Base-by-base conservation (phyloP, 2,888 invertebrate genomes). In the Lasioglossum pauxillum region DNA sequence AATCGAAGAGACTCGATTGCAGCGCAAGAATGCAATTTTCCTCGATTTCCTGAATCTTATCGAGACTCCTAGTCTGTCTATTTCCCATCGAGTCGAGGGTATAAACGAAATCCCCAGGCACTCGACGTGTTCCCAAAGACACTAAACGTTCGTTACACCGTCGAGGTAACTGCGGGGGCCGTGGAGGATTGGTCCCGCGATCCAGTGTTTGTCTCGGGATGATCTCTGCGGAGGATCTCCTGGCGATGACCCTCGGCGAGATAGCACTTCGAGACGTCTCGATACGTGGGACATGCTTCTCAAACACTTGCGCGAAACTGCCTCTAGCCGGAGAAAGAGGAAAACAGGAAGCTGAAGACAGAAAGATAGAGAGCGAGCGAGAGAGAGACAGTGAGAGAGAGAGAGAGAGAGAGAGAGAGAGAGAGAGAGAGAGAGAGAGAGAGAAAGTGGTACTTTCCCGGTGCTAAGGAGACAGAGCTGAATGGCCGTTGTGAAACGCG, bases 281-380 rank as follows among this genome's bases (percentile, higher is more conserved):
- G 90, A 90, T 87, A 87, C 86, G 79, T 74, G 79, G 64, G 82
- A 75, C 84, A 79, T 31, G 72, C 49, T 84, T 46, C 84, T 79
- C 85, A 73, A 90, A 87, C 90, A 85, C 77, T 85, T 77, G 73
- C 57, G 53, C 53, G 53, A 53, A 23, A 53, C 53, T 23, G 53
- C 2, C 53, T 23, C 10, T 23, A 53, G 53, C 53, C 23, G 53
- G 14, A 27, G 60, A 60, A 27, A 14, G 60, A 60, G 60, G 14
- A 27, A 27, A 60, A 27, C 14, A 27, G 27, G 27, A 27, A 60
- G 57, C 27, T 12, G 12, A n/a, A 10, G 57, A n/a, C 57, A 57
- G 57, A n/a, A 57, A n/a, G 57, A 57, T 10, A 53, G 35, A 35
- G 35, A 75, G 75, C n/a, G n/a, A n/a, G n/a, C n/a, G 75, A 38